Evolutionary conservation across 2,888 invertebrate genomes (phyloP), one percentile per base, ranked within the genome.

Genomic region (Sphinx pinastri): DNA sequence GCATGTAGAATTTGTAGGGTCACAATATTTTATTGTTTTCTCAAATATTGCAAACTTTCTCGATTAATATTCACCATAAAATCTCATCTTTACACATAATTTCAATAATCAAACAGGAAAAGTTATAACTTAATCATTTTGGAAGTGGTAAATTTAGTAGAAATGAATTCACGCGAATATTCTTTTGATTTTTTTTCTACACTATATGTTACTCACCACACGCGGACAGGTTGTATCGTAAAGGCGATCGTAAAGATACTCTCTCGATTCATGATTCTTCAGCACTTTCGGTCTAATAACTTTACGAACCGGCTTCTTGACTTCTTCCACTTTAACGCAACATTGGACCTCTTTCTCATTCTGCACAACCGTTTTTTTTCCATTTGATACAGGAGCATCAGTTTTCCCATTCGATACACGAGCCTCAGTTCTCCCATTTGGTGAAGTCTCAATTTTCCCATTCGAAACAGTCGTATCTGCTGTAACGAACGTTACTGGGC

Each of bases 181-280:
- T 2, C 8, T 38, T 38, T 38, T 38, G 5, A 3, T 38, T 7
- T 38, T 5, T 38, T 38, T 0, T 5, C 1, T 38, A 7, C 4
- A 7, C 4, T 52, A 67, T 67, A 60, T 66, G 45, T 49, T 59
- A 90, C 93, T 91, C 75, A 93, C 93, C 82, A 76, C 81, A 72
- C 89, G 87, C 1, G 94, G 93, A 74, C 92, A 91, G 3, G 87
- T 82, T 2, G 85, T 77, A 68, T 88, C 89, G 75, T 89, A 91
- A 14, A 94, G 82, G 0, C 93, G 88, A 74, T 94, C 94, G 72
- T 94, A 94, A 74, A 93, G 76, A 72, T 87, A 89, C 2, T 90
- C 86, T 68, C 75, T 76, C 0, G 90, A 88, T 73, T 92, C 93
- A 31, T 82, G 71, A 71, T 94, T 92, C 82, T 88, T 93, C 80